Conservation (phyloP, 2,888 invertebrate species). For the Lottia gigantea region DNA sequence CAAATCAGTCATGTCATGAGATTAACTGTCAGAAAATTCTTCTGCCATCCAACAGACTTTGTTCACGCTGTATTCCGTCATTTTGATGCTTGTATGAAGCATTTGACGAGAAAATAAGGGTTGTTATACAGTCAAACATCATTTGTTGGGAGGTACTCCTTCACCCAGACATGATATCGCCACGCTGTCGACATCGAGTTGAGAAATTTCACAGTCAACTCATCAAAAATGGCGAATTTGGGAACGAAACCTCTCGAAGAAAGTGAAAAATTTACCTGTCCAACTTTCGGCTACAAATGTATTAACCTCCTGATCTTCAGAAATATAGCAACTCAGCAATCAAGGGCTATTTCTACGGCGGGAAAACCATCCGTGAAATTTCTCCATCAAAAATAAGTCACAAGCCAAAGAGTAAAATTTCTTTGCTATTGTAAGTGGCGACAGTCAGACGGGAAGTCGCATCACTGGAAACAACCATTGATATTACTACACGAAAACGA, state of each 20-base stretch:
- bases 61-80: too few species aligned
- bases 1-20: too few species aligned
- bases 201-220: constrained; percentile 10
- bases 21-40: too few species aligned
- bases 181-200: constrained; percentile 8
- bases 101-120: too few species aligned
- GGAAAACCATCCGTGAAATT: constrained; percentile 28
- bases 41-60: too few species aligned
- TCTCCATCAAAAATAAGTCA: constrained; percentile 29
- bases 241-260: constrained; percentile 13
- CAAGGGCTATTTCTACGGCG: constrained; percentile 20
- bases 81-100: too few species aligned
- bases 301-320: constrained; percentile 13
- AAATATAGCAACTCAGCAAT: constrained; percentile 11
- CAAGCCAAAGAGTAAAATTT: constrained; percentile 31
- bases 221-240: constrained; percentile 10
- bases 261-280: constrained; percentile 28
- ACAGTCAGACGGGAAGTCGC: constrained; percentile 61
- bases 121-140: not conserved
- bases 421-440: constrained; percentile 57
- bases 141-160: not conserved
- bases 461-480: constrained; percentile 34
- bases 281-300: constrained; percentile 10
- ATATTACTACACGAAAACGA: constrained; percentile 10
- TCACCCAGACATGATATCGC: not conserved